These are phyloP conservation scores for Agelastica alni DNA, from an alignment of 2,888 invertebrate genomes.

Conservation along the genomic window DNA sequence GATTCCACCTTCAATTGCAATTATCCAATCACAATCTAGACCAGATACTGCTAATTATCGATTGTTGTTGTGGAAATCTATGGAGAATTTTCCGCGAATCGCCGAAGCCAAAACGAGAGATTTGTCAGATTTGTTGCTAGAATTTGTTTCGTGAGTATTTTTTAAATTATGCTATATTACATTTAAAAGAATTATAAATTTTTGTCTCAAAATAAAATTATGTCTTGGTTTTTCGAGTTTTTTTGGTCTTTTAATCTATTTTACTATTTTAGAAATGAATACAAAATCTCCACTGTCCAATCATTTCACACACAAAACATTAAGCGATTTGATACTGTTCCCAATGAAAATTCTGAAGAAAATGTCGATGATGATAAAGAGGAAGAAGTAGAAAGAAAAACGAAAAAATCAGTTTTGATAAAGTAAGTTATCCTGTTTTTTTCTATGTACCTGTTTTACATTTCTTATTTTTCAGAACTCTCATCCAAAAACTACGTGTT, in stretches of 20 bases:
- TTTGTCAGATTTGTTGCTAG: slow-evolving; percentile 77
- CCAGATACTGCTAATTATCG: slow-evolving; percentile 78
- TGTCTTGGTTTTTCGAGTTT: no score
- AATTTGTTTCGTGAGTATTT: slow-evolving; percentile 60
- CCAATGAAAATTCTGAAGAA: no score
- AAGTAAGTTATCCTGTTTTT: slow-evolving; percentile 16
- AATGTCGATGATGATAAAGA: no score
- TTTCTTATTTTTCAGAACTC: slow-evolving; percentile 54
- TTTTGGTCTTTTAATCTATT: no score
- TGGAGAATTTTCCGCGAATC: slow-evolving; percentile 73
- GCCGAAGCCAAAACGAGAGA: slow-evolving; percentile 82
- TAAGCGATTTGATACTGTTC: no score
- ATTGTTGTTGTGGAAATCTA: slow-evolving; percentile 78
- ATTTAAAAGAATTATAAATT: no score
- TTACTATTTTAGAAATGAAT: no score
- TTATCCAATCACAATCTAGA: slow-evolving; percentile 58
- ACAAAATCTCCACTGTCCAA: no score
- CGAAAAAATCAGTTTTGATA: slow-evolving; percentile 12
- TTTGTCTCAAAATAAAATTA: no score
- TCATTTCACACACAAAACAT: no score
- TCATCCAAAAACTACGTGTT: slow-evolving; percentile 72
- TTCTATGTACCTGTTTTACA: no score
- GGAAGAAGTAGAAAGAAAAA: slow-evolving; percentile 12
- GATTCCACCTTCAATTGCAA: slow-evolving; percentile 51
- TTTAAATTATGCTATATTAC: no score